A percentile compares a stretch with the other conserved stretches of the same genome.
Conservation (phyloP, 2,797 vertebrate genomes). For the Ctenopoma multispine region DNA sequence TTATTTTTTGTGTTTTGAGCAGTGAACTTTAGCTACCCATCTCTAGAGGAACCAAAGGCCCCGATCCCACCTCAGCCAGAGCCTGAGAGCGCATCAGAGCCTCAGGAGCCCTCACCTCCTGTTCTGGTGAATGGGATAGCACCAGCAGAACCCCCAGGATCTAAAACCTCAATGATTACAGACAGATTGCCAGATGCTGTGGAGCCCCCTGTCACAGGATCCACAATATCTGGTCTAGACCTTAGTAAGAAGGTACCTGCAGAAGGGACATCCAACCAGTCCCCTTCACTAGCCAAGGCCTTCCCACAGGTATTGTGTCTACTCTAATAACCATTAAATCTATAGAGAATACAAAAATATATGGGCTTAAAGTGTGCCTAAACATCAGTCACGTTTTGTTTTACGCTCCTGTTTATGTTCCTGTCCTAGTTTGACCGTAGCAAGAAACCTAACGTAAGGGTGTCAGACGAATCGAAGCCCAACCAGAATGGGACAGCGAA, state of each 20-base stretch:
- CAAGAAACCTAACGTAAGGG: slow-evolving; percentile 89
- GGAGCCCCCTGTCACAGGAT: slow-evolving; percentile 75
- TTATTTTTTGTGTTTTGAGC: slow-evolving; percentile 23
- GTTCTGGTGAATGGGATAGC: slow-evolving; percentile 76
- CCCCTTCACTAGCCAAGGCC: slow-evolving; percentile 76
- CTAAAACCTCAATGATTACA: slow-evolving; percentile 55
- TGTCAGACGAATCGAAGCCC: slow-evolving; percentile 76
- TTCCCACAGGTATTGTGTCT: slow-evolving; percentile 90
- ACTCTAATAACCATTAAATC: background rate
- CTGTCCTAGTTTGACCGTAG: slow-evolving; percentile 91
- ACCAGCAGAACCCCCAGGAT: slow-evolving; percentile 70
- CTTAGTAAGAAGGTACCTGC: slow-evolving; percentile 50
- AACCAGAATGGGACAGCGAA: slow-evolving; percentile 75
- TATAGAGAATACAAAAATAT: background rate
- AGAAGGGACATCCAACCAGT: slow-evolving; percentile 59
- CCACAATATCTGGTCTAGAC: slow-evolving; percentile 44
- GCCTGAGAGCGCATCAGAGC: slow-evolving; percentile 68
- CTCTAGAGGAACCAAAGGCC: slow-evolving; percentile 92
- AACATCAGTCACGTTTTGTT: slow-evolving; percentile 11
- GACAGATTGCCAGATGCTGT: slow-evolving; percentile 71
- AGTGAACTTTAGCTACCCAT: slow-evolving; percentile 98
- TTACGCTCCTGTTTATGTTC: slow-evolving; percentile 4
- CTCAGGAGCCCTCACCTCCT: slow-evolving; percentile 63
- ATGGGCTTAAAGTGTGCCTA: background rate
- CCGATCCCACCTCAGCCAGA: slow-evolving; percentile 74